A percentile compares a stretch with the other conserved stretches of the same genome.
Evolutionary conservation across 2,888 invertebrate species (phyloP).

Genomic region (Pollenia labialis): DNA sequence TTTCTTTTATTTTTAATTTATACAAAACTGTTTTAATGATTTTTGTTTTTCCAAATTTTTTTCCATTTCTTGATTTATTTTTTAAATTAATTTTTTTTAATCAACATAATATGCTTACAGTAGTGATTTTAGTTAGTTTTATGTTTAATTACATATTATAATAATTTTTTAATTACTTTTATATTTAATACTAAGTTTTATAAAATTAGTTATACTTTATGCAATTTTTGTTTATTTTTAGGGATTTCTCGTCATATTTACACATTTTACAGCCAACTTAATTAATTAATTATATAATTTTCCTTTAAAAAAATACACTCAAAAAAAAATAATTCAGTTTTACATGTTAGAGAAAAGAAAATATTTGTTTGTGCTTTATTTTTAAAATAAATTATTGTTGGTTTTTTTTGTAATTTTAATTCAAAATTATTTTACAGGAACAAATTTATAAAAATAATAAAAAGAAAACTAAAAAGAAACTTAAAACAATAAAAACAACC

Average conservation of each 20-base stretch:
- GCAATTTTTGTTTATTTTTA: constrained; percentile 10
- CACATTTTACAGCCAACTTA: constrained; percentile 73
- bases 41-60: constrained; percentile 36
- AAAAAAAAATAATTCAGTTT: neutral
- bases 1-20: constrained; percentile 45
- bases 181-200: constrained; percentile 69
- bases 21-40: constrained; percentile 47
- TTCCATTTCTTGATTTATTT: constrained; percentile 51
- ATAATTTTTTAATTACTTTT: constrained; percentile 44
- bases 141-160: constrained; percentile 55
- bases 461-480: constrained; percentile 38
- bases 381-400: constrained; percentile 67
- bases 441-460: constrained; percentile 56
- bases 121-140: constrained; percentile 52
- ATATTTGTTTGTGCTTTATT: constrained; percentile 61
- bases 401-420: constrained; percentile 56
- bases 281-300: constrained; percentile 30
- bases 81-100: constrained; percentile 49
- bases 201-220: constrained; percentile 58
- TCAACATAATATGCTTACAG: constrained; percentile 55
- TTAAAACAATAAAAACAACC: constrained; percentile 73
- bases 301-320: constrained; percentile 22
- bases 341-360: neutral
- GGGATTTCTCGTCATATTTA: constrained; percentile 60
- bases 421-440: constrained; percentile 72